Base-by-base conservation (phyloP, 2,113 vertebrate genomes). In the Agapornis roseicollis region DNA sequence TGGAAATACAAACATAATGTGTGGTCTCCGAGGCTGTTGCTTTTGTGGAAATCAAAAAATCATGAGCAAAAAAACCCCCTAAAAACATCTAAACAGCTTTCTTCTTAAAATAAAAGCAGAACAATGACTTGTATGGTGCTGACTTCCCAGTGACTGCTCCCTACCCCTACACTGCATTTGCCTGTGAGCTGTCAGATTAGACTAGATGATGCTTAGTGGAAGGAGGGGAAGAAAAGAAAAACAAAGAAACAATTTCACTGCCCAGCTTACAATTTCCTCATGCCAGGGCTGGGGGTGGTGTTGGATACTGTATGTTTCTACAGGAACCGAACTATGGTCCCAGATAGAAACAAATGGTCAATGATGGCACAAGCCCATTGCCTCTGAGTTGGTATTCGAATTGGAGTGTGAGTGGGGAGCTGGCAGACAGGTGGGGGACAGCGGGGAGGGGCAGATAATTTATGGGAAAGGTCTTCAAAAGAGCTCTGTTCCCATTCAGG, bases 391-490 rank as follows among this genome's bases (percentile, higher is more conserved):
- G 17, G 27, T 64, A 33, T 47, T 88, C 35, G 73, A 91, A 82
- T 87, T 80, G 18, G 11, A 72, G 41, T 50, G 29, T 1, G 39
- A 68, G 65, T 71, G 55, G 55, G 65, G 77, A 94, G 77, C 71
- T 77, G 71, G 44, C 39, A 74, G 70, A 78, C 64, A 81, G 35
- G 29, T 0, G 0, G 6, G 27, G n/a, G 22, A 13, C 24, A 23
- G 79, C 0, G 3, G 33, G 24, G 41, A 74, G 17, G 18, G 65
- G 56, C 74, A 47, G 72, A 94, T 95, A 93, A 97, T 97, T 94
- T 92, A 97, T 90, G 92, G 66, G 31, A 22, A 53, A 94, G 49
- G 35, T 90, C 93, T 93, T 96, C 96, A 96, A 96, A 96, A 58
- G 94, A 87, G 86, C 80, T 96, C 94, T 94, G 92, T 95, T 96